These are phyloP conservation scores for Nannoperca australis DNA, from an alignment of 2,797 vertebrate genomes.

Conservation along the genomic window DNA sequence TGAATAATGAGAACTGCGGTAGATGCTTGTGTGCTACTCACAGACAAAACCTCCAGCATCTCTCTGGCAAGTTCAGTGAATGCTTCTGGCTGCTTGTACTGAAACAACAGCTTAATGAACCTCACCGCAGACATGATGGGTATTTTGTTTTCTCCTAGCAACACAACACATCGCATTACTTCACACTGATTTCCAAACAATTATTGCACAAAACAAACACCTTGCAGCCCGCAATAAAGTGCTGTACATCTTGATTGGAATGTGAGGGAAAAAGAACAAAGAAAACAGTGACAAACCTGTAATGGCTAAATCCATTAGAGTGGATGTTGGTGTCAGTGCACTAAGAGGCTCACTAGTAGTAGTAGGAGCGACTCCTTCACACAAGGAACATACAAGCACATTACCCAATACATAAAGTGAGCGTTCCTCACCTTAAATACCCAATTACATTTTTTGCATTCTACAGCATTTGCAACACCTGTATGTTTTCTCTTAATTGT, in stretches of 20 bases:
- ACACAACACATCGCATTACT: constrained; percentile 37
- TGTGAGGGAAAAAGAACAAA: background rate
- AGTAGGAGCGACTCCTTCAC: constrained; percentile 65
- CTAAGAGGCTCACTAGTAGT: constrained; percentile 51
- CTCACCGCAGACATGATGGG: constrained; percentile 87
- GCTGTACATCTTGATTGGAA: background rate
- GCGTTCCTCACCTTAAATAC: background rate
- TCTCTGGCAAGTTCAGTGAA: constrained; percentile 84
- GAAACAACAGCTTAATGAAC: constrained; percentile 92
- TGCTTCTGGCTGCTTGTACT: constrained; percentile 88
- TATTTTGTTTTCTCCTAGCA: constrained; percentile 86
- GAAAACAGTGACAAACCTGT: constrained; percentile 54
- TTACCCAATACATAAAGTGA: constrained; percentile 11
- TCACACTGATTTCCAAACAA: constrained; percentile 1
- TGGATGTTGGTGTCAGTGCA: constrained; percentile 59
- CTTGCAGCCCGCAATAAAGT: background rate
- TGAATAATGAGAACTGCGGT: background rate
- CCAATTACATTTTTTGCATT: background rate
- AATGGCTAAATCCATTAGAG: constrained; percentile 71
- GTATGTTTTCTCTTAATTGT: background rate
- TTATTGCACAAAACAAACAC: constrained; percentile 17
- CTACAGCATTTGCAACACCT: background rate
- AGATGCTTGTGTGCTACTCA: constrained; percentile 74
- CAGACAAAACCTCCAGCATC: constrained; percentile 87
- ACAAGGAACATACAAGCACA: constrained; percentile 36